These are phyloP conservation scores for Ethmia dodecea DNA, from an alignment of 2,888 invertebrate species.

Conservation along the genomic window DNA sequence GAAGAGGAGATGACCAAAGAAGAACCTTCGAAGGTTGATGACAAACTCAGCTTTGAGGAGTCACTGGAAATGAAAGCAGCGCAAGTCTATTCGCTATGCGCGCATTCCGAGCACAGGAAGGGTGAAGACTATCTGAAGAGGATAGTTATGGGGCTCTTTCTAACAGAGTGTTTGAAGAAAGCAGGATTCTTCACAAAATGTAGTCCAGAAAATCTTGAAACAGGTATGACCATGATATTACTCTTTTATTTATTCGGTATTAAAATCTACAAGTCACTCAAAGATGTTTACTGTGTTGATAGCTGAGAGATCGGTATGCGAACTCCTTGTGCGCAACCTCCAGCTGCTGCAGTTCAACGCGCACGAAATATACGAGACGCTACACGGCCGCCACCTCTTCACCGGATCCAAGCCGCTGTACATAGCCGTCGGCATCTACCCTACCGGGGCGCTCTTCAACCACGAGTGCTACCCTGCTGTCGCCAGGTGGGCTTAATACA, in stretches of 20 bases:
- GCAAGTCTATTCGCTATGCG: conserved; percentile 81
- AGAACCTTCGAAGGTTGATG: conserved; percentile 32
- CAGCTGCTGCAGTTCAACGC: conserved; percentile 91
- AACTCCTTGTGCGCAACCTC: conserved; percentile 82
- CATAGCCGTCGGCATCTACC: conserved; percentile 85
- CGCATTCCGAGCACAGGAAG: conserved; percentile 78
- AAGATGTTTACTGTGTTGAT: too few relatives aligned
- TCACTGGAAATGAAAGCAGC: conserved; percentile 52
- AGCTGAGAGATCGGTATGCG: conserved; percentile 68
- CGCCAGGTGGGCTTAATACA: conserved; percentile 79
- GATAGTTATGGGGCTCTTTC: conserved; percentile 86
- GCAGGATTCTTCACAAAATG: conserved; percentile 78
- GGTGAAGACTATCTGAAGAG: conserved; percentile 85
- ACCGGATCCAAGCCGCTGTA: conserved; percentile 74
- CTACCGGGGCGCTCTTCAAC: conserved; percentile 87
- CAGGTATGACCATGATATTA: conserved; percentile 44
- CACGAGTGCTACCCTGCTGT: conserved; percentile 90
- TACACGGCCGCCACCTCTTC: conserved; percentile 70
- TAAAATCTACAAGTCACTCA: too few relatives aligned
- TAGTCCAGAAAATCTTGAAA: conserved; percentile 32
- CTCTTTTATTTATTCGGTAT: too few relatives aligned
- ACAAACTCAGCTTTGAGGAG: conserved; percentile 46
- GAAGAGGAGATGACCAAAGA: conserved; percentile 35
- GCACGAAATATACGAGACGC: conserved; percentile 87
- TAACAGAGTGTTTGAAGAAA: conserved; percentile 83